Percentiles rank a stretch among this genome's conserved stretches.
phyloP scores from a whole-genome alignment of 2,888 invertebrate species.

The Lapara coniferarum region DNA sequence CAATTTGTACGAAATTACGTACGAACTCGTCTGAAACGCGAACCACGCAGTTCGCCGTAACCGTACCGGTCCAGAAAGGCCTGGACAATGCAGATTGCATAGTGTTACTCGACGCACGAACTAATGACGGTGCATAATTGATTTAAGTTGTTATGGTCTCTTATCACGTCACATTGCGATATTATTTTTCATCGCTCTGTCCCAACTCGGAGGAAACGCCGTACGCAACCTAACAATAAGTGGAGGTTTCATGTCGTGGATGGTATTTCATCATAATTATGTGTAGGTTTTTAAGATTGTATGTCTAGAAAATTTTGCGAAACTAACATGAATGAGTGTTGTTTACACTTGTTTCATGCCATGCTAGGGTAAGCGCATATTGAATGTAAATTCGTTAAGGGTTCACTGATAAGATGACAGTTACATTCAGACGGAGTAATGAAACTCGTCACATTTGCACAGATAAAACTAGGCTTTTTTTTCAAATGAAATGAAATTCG shows the following conservation, averaged over 20 bases:
- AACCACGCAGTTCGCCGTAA: slow-evolving; percentile 2
- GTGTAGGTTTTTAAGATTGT: background rate
- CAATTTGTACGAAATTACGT: background rate
- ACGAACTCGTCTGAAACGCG: background rate
- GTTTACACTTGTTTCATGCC: too few species aligned
- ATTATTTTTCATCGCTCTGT: slow-evolving; percentile 37
- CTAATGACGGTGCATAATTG: slow-evolving; percentile 45
- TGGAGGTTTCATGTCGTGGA: slow-evolving; percentile 32
- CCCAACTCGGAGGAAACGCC: slow-evolving; percentile 38
- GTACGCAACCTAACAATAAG: slow-evolving; percentile 36
- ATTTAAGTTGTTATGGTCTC: slow-evolving; percentile 42
- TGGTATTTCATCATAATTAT: slow-evolving; percentile 35
- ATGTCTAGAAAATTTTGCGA: too few species aligned
- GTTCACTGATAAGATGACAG: too few species aligned
- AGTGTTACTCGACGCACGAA: slow-evolving; percentile 40
- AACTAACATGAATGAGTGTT: too few species aligned
- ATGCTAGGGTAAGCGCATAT: too few species aligned
- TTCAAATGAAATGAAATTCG: too few species aligned
- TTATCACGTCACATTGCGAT: slow-evolving; percentile 37
- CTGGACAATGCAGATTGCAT: slow-evolving; percentile 31
- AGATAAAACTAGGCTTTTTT: too few species aligned
- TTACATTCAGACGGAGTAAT: too few species aligned
- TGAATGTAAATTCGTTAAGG: too few species aligned
- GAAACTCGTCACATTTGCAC: too few species aligned
- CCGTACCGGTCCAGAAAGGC: slow-evolving; percentile 2